Percentiles rank a stretch among this genome's conserved stretches.
Evolutionary conservation across 2,888 invertebrate genomes (phyloP).

Genomic region (Mythimna pallens): DNA sequence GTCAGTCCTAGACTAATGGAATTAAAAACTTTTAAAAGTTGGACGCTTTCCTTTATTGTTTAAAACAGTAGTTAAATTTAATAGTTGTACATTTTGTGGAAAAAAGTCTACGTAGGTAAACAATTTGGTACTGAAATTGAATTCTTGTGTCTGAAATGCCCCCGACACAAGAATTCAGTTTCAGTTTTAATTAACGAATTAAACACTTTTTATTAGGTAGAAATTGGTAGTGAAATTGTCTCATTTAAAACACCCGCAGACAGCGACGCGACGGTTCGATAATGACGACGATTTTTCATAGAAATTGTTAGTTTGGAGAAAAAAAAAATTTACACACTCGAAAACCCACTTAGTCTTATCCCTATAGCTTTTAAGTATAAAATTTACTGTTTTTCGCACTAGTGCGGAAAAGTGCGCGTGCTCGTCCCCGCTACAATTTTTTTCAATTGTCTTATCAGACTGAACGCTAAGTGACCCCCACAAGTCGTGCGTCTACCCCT

Average conservation of each 20-base stretch:
- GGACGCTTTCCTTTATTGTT: slow-evolving; percentile 49
- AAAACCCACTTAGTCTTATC: too few species aligned
- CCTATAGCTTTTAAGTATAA: too few species aligned
- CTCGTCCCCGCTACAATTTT: too few species aligned
- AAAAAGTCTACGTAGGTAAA: background rate
- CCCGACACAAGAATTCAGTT: slow-evolving; percentile 1
- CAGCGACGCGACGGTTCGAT: background rate
- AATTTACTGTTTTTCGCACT: too few species aligned
- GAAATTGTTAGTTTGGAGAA: background rate
- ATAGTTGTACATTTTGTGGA: slow-evolving; percentile 31
- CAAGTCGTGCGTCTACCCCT: too few species aligned
- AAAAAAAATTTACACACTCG: background rate
- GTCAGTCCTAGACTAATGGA: slow-evolving; percentile 50
- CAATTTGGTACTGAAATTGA: slow-evolving; percentile 21
- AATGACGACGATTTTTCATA: background rate
- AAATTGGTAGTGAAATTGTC: background rate
- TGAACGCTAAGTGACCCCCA: too few species aligned
- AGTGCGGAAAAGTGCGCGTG: too few species aligned
- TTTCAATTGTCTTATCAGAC: too few species aligned
- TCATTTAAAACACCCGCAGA: background rate
- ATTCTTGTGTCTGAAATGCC: slow-evolving; percentile 12
- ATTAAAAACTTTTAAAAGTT: slow-evolving; percentile 57
- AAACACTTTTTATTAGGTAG: background rate
- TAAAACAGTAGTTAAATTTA: slow-evolving; percentile 46
- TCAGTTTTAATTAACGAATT: slow-evolving; percentile 8